Evolutionary conservation across 1,140 invertebrate species (phyloP).

Genomic region (Listronotus bonariensis): DNA sequence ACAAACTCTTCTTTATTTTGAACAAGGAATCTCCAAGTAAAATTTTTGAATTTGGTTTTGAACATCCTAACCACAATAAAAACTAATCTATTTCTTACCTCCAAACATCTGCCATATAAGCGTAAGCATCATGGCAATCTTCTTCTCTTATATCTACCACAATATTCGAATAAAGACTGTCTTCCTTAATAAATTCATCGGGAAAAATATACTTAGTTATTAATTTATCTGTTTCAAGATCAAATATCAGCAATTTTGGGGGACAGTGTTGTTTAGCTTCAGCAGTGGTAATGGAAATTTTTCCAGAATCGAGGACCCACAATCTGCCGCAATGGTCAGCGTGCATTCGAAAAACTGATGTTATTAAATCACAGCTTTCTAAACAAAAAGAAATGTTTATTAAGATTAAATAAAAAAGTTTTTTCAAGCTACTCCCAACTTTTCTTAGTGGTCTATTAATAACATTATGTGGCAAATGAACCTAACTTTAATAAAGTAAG

Average conservation of each 20-base stretch:
- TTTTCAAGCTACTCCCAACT: too few species aligned
- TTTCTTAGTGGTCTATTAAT: too few species aligned
- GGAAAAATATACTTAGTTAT: slow-evolving; percentile 68
- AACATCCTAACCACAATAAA: too few species aligned
- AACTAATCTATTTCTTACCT: too few species aligned
- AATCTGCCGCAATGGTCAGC: slow-evolving; percentile 71
- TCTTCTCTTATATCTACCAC: slow-evolving; percentile 67
- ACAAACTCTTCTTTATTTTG: too few species aligned
- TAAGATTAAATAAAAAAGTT: too few species aligned
- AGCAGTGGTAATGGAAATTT: slow-evolving; percentile 69
- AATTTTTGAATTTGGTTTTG: too few species aligned
- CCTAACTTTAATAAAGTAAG: too few species aligned
- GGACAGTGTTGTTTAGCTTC: slow-evolving; percentile 72
- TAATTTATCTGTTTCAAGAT: slow-evolving; percentile 67
- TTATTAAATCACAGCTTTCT: slow-evolving; percentile 65
- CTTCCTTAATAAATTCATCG: slow-evolving; percentile 68
- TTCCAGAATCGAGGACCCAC: slow-evolving; percentile 79
- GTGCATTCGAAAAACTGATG: slow-evolving; percentile 77
- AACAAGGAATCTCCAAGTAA: too few species aligned
- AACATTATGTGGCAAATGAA: too few species aligned
- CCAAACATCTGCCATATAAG: slow-evolving; percentile 78
- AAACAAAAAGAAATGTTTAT: too few species aligned
- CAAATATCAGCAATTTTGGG: slow-evolving; percentile 74
- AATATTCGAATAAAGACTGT: slow-evolving; percentile 76
- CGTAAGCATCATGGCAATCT: slow-evolving; percentile 69